A percentile compares a stretch with the other conserved stretches of the same genome.
Conservation (phyloP, 2,797 vertebrate genomes). For the Simalia tracyae region DNA sequence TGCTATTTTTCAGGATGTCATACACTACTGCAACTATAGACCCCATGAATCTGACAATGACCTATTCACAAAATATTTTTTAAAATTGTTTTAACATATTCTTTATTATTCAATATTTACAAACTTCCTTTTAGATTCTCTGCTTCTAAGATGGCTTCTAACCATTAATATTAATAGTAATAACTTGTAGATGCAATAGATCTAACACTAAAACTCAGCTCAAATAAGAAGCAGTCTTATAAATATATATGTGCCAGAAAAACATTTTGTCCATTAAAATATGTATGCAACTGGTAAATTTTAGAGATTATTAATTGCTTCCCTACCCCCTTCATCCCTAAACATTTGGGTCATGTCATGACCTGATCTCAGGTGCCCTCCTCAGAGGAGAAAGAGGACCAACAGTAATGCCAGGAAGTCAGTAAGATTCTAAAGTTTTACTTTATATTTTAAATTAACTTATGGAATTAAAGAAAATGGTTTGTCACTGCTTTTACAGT, state of each 20-base stretch:
- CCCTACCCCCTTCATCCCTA: neutral
- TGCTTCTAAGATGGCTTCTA: neutral
- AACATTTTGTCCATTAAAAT: neutral
- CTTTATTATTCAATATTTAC: neutral
- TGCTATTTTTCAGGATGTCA: neutral
- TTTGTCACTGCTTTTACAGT: neutral
- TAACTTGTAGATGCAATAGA: neutral
- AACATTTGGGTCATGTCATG: too few relatives aligned
- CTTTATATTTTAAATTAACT: neutral
- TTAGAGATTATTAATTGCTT: neutral
- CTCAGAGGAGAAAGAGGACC: too few relatives aligned
- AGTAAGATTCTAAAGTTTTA: neutral
- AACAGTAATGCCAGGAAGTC: neutral
- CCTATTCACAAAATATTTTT: neutral
- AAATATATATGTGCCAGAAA: neutral
- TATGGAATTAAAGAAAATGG: neutral
- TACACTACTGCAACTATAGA: neutral
- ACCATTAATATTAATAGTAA: neutral
- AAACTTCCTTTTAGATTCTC: neutral
- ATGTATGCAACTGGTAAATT: neutral
- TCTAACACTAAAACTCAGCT: neutral
- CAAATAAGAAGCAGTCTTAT: neutral
- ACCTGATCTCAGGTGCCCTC: too few relatives aligned
- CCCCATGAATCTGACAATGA: neutral
- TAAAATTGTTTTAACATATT: neutral